Conservation (phyloP, 2,113 vertebrate species). For the Neotoma lepida region DNA sequence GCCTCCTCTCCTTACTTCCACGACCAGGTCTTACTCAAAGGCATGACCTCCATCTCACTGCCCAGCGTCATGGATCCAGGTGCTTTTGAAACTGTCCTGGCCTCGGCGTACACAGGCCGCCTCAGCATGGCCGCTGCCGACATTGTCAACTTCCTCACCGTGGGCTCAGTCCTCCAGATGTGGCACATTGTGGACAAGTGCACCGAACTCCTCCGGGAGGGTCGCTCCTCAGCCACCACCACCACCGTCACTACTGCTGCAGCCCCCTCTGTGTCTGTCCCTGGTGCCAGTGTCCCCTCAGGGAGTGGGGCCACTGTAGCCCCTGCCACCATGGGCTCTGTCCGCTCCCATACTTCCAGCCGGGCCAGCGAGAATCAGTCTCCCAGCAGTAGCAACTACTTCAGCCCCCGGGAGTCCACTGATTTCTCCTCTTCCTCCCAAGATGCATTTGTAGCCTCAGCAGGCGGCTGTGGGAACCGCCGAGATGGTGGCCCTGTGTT, state of each 20-base stretch:
- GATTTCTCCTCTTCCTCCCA: conserved; percentile 78
- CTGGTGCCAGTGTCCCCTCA: conserved; percentile 56
- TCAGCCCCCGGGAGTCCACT: conserved; percentile 89
- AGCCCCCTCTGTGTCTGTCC: conserved; percentile 62
- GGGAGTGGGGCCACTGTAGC: conserved; percentile 47
- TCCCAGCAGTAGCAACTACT: conserved; percentile 94
- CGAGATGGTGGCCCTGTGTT: conserved; percentile 75
- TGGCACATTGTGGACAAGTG: conserved; percentile 98
- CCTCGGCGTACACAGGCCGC: conserved; percentile 93
- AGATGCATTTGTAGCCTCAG: conserved; percentile 78
- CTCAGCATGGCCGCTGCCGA: conserved; percentile 92
- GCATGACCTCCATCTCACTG: conserved; percentile 92
- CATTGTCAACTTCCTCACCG: conserved; percentile 95
- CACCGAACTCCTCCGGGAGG: conserved; percentile 92
- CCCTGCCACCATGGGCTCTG: conserved; percentile 69
- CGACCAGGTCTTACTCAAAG: conserved; percentile 94
- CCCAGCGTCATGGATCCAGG: conserved; percentile 93
- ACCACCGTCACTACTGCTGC: conserved; percentile 79
- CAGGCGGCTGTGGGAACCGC: conserved; percentile 68
- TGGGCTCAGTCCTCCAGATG: conserved; percentile 97
- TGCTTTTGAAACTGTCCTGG: conserved; percentile 93
- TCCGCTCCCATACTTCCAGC: conserved; percentile 78
- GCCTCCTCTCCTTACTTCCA: conserved; percentile 87
- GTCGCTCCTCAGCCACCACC: conserved; percentile 76
- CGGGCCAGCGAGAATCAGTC: conserved; percentile 91